A percentile compares a stretch with the other conserved stretches of the same genome.
Conservation (phyloP, 2,113 vertebrate species). For the Lathamus discolor region DNA sequence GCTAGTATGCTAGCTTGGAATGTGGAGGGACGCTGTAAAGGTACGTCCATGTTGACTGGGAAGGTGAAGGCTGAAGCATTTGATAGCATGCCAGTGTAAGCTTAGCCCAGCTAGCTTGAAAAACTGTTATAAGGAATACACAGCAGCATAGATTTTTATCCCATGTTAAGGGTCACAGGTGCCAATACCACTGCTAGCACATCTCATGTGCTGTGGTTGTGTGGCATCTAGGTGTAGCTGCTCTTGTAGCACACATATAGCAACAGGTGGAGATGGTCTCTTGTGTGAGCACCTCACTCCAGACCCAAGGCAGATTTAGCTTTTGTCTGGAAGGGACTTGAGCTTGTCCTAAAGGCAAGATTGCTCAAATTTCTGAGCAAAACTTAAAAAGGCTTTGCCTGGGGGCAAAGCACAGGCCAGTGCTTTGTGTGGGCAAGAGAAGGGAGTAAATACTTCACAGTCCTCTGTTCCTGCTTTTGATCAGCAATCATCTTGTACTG, state of each 20-base stretch:
- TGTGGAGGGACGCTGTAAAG: not conserved
- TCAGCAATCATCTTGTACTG: not conserved
- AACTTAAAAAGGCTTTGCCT: not conserved
- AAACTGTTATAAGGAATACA: not conserved
- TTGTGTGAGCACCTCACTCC: not conserved
- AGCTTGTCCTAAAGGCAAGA: not conserved
- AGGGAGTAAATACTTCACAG: not conserved
- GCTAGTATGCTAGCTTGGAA: not conserved
- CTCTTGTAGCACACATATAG: fast-evolving
- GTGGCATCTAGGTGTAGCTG: not conserved
- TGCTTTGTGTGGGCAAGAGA: not conserved
- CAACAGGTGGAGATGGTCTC: not conserved
- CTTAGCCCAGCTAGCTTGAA: not conserved
- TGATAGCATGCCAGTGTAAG: not conserved
- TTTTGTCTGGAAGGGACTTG: not conserved
- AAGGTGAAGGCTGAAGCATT: not conserved
- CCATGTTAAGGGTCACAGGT: not conserved
- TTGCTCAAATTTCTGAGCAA: not conserved
- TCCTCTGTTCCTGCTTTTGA: not conserved
- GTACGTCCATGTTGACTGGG: not conserved
- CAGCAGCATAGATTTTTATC: not conserved
- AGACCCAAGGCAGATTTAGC: not conserved
- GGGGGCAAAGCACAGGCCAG: not conserved
- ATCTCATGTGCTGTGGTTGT: not conserved
- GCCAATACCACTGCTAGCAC: not conserved